A percentile compares a stretch with the other conserved stretches of the same genome.
Evolutionary conservation across 2,888 invertebrate genomes (phyloP).

Genomic region (Clistopyga incitator): DNA sequence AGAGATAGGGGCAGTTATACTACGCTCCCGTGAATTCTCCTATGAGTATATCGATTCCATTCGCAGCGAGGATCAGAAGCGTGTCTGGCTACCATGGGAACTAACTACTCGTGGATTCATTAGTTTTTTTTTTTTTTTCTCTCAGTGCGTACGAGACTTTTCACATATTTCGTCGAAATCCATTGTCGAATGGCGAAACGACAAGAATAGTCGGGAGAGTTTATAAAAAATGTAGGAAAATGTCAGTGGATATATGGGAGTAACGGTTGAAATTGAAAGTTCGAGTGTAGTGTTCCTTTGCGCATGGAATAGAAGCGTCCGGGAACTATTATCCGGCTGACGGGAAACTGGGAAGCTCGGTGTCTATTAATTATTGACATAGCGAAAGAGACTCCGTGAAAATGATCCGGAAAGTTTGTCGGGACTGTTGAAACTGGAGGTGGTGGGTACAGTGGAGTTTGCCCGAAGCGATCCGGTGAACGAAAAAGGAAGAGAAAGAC

Average conservation of each 20-base stretch:
- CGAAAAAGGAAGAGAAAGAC: conserved; percentile 26
- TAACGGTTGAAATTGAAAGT: conserved; percentile 11
- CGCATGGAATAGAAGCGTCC: conserved; percentile 1
- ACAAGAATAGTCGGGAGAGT: background rate
- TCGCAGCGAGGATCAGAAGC: background rate
- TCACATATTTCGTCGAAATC: no score
- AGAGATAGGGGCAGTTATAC: conserved; percentile 13
- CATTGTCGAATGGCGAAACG: no score
- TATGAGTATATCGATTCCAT: conserved; percentile 12
- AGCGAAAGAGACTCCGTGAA: conserved; percentile 39
- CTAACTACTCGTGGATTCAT: conserved; percentile 7
- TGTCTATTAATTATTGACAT: conserved; percentile 46
- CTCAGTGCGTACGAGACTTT: no score
- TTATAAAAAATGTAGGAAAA: background rate
- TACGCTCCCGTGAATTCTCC: conserved; percentile 36
- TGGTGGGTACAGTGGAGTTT: conserved; percentile 15
- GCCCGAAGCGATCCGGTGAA: conserved; percentile 33
- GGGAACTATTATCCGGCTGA: conserved; percentile 1
- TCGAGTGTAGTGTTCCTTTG: background rate
- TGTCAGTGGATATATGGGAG: background rate
- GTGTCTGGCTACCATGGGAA: background rate
- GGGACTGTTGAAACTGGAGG: conserved; percentile 16
- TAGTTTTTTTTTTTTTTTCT: background rate
- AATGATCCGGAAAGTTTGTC: conserved; percentile 47
- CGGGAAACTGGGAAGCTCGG: background rate